Evolutionary conservation across 1,140 invertebrate genomes (phyloP).

Genomic region (Globodera ellingtonae): DNA sequence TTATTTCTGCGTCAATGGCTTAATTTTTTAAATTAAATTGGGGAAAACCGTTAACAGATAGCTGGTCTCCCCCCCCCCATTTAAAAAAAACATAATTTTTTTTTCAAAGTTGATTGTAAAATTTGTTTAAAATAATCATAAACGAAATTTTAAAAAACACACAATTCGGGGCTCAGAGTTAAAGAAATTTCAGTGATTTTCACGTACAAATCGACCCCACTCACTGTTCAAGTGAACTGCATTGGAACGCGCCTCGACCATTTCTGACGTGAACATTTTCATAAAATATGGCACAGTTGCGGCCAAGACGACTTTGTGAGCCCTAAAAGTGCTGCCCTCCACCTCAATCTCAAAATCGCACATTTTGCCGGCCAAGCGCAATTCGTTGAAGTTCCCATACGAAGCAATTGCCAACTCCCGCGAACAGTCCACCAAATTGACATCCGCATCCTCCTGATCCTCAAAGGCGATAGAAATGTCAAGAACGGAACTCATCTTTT

Average conservation of each 20-base stretch:
- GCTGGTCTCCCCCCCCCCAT: too few species aligned
- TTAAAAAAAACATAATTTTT: too few species aligned
- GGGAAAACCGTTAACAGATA: conserved; percentile 70
- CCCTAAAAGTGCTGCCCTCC: conserved; percentile 78
- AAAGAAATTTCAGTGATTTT: conserved; percentile 68
- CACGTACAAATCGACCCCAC: neutral
- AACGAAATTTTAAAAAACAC: too few species aligned
- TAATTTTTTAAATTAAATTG: conserved; percentile 53
- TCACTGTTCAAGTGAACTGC: conserved; percentile 72
- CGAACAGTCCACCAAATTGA: neutral
- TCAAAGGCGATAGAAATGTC: conserved; percentile 1
- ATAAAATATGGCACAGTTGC: conserved; percentile 87
- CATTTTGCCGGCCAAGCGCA: conserved; percentile 29
- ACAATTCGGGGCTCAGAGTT: too few species aligned
- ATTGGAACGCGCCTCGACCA: conserved; percentile 81
- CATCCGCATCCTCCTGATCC: neutral
- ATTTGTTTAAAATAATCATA: too few species aligned
- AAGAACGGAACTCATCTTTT: neutral
- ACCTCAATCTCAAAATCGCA: conserved; percentile 42
- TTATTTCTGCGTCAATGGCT: conserved; percentile 65
- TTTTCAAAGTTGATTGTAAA: too few species aligned
- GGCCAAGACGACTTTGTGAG: conserved; percentile 82
- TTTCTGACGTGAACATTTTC: conserved; percentile 87
- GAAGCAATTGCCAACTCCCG: neutral
- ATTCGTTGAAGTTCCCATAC: neutral